These are phyloP conservation scores for Ridgeia piscesae DNA, from an alignment of 1,140 invertebrate genomes.

Conservation along the genomic window DNA sequence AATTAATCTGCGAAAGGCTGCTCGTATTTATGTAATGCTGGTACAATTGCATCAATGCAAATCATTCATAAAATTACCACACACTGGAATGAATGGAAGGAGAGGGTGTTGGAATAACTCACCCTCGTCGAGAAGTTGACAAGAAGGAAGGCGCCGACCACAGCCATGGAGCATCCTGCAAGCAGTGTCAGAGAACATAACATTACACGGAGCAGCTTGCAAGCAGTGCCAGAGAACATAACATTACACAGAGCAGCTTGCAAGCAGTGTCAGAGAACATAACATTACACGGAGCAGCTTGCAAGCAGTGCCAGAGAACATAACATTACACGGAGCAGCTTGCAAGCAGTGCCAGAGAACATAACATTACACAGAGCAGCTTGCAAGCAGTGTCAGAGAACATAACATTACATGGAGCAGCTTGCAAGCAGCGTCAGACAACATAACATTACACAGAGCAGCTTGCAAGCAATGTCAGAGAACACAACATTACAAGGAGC, in stretches of 20 bases:
- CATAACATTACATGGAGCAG: background rate
- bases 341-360: too few species aligned
- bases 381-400: too few species aligned
- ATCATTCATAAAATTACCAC: background rate
- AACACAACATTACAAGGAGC: background rate
- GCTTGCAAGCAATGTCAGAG: too few species aligned
- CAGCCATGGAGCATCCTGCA: conserved; percentile 49
- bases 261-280: too few species aligned
- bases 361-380: background rate
- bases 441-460: background rate
- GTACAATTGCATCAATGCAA: background rate
- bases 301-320: too few species aligned
- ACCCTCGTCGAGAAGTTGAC: conserved; percentile 44
- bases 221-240: too few species aligned
- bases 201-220: background rate
- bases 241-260: background rate
- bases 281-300: background rate
- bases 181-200: conserved; percentile 8
- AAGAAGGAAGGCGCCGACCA: conserved; percentile 51
- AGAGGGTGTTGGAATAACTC: background rate
- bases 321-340: background rate
- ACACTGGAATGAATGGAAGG: background rate
- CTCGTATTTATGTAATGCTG: too few species aligned
- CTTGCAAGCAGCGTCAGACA: too few species aligned
- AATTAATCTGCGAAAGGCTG: too few species aligned